Evolutionary conservation across 2,797 vertebrate species (phyloP).

Genomic region (Hirundo rustica): DNA sequence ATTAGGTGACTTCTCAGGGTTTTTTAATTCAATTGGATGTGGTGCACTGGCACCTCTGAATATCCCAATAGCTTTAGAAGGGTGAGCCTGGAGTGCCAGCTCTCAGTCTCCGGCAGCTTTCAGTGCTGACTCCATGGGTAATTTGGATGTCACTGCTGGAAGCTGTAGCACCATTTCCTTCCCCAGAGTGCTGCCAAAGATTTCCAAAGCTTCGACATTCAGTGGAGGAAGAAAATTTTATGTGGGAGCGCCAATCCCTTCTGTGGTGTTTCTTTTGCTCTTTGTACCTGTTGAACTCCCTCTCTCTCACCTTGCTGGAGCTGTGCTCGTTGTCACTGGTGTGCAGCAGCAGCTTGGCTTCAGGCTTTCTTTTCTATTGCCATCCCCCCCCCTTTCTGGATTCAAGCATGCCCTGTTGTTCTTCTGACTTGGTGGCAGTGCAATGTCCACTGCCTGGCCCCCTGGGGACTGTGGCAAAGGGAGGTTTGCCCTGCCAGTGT

Average conservation of each 20-base stretch:
- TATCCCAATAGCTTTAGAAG: background rate
- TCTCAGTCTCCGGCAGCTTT: background rate
- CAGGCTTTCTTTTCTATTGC: background rate
- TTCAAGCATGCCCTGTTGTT: background rate
- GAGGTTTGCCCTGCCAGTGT: background rate
- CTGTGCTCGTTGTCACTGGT: background rate
- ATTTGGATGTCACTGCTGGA: background rate
- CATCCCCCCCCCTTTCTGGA: background rate
- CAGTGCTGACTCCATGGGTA: background rate
- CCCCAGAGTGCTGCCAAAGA: background rate
- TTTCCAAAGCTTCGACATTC: background rate
- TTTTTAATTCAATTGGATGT: background rate
- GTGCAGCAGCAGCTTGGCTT: background rate
- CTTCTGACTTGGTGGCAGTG: background rate
- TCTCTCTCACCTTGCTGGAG: background rate
- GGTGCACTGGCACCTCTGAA: background rate
- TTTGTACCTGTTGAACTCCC: background rate
- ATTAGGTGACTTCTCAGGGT: background rate
- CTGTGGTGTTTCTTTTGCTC: background rate
- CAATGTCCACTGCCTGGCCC: background rate
- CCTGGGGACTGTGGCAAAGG: background rate
- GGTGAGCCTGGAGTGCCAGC: background rate
- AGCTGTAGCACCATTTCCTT: background rate
- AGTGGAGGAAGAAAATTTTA: background rate
- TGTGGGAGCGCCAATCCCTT: background rate